These are phyloP conservation scores for Vanessa tameamea DNA, from an alignment of 1,140 invertebrate genomes.

Conservation along the genomic window DNA sequence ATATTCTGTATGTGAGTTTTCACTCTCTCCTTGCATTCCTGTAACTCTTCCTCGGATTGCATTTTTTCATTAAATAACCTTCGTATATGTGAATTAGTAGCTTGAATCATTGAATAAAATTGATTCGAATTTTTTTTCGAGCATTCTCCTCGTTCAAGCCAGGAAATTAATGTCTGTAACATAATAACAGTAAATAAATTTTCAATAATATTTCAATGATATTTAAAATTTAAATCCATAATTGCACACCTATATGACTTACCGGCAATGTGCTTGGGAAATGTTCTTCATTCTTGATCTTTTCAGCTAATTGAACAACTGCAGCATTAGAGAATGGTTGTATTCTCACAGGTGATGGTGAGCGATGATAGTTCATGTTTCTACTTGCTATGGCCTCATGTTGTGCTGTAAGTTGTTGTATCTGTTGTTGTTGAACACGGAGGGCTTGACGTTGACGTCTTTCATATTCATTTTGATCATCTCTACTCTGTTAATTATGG, in stretches of 20 bases:
- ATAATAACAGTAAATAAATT: background rate
- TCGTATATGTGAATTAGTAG: conserved; percentile 93
- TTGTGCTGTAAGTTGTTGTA: conserved; percentile 62
- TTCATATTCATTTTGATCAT: conserved; percentile 95
- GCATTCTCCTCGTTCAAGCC: conserved; percentile 90
- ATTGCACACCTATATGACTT: conserved; percentile 39
- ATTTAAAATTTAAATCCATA: conserved; percentile 3
- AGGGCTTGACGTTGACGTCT: conserved; percentile 90
- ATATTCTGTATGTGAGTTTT: conserved; percentile 91
- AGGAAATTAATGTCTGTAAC: conserved; percentile 33
- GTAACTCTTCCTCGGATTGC: conserved; percentile 90
- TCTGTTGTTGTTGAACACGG: conserved; percentile 84
- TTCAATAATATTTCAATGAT: too few species aligned
- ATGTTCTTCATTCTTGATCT: conserved; percentile 70
- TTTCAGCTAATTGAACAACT: conserved; percentile 62
- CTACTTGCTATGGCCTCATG: conserved; percentile 79
- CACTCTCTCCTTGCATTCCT: conserved; percentile 91
- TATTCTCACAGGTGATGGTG: conserved; percentile 64
- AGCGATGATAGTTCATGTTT: conserved; percentile 85
- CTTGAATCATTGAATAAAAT: conserved; percentile 97
- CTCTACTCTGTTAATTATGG: conserved; percentile 83
- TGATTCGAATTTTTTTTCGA: conserved; percentile 92
- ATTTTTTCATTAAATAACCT: conserved; percentile 91
- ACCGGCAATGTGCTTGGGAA: conserved; percentile 59
- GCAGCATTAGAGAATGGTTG: conserved; percentile 83